Evolutionary conservation across 2,113 vertebrate species (phyloP).

Genomic region (Galeopterus variegatus): DNA sequence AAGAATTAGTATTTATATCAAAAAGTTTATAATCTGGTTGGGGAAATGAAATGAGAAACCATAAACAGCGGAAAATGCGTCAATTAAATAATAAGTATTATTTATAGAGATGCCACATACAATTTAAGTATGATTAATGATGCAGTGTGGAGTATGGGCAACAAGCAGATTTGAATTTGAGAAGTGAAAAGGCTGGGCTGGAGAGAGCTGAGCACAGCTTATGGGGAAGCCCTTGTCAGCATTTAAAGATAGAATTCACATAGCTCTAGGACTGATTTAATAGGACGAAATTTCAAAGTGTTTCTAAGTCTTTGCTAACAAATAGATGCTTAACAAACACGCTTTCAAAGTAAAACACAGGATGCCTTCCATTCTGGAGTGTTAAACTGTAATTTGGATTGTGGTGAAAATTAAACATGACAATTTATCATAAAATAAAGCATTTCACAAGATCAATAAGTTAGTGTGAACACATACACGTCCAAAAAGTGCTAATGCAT

Average conservation of each 20-base stretch:
- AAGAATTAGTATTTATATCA: slow-evolving; percentile 44
- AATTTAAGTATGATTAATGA: slow-evolving; percentile 41
- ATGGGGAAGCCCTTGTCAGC: neutral
- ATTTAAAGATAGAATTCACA: neutral
- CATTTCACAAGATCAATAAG: neutral
- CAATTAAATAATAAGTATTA: slow-evolving; percentile 53
- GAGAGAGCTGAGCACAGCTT: neutral
- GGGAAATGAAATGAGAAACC: slow-evolving; percentile 55
- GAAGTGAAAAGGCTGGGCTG: neutral
- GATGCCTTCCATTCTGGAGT: neutral
- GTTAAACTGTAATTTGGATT: neutral
- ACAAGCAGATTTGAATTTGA: slow-evolving; percentile 51
- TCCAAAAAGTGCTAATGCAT: neutral
- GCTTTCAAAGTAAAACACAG: slow-evolving; percentile 65
- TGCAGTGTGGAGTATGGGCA: neutral
- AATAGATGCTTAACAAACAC: slow-evolving; percentile 54
- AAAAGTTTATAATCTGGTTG: slow-evolving; percentile 38
- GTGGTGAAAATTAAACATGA: slow-evolving; percentile 25
- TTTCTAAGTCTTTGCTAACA: slow-evolving; percentile 60
- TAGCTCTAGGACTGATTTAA: neutral
- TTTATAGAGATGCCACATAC: slow-evolving; percentile 6
- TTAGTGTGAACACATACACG: neutral
- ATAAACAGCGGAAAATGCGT: slow-evolving; percentile 22
- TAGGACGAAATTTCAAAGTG: slow-evolving; percentile 34
- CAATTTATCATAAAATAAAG: slow-evolving; percentile 62